Evolutionary conservation across 1,140 invertebrate species (phyloP), one percentile per base, ranked within the genome.

Genomic region (Drosophila kepulauana): DNA sequence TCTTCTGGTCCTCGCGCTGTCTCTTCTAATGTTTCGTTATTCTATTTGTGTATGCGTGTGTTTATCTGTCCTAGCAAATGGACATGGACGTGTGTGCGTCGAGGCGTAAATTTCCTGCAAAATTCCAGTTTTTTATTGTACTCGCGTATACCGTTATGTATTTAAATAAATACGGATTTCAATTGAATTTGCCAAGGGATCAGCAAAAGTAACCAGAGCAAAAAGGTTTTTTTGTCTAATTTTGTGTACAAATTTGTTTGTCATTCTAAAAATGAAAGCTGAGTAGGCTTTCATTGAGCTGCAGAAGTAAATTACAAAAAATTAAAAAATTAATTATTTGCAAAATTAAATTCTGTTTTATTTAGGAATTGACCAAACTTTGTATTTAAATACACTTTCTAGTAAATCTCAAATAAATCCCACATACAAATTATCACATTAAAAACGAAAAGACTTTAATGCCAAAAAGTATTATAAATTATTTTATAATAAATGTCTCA

Each of bases 21-120:
- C 35, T 30, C 58, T 70, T 64, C 45, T 78, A 76, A 84, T 72
- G 43, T 5, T 5, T 15, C 13, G 4, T 46, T 13, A 0, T 82
- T 56, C 35, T 33, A 5, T 16, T 46, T 46, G 20, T 68, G 63
- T 69, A 63, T 69, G 13, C 59, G 52, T 49, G 20, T 13, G 8
- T 57, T 16, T 51, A 35, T 43, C 11, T 64, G 6, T 25, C 3
- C 20, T 25, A 25, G 20, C 11, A 16, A 28, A 10, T 43, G 63
- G 28, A 52, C 41, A 35, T 5, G 61, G 46, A 69, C 56, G 77
- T 75, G 77, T 75, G 78, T 75, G 61, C 85, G 54, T 28, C 28
- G 78, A n/a, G 51, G 59, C 74, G 71, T 73, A 30, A 84, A 75
- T 72, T 72, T 78, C 65, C 57, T 52, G 15, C 28, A 41, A 82